These are phyloP conservation scores for Egretta garzetta DNA, from an alignment of 2,113 vertebrate genomes.

Conservation along the genomic window DNA sequence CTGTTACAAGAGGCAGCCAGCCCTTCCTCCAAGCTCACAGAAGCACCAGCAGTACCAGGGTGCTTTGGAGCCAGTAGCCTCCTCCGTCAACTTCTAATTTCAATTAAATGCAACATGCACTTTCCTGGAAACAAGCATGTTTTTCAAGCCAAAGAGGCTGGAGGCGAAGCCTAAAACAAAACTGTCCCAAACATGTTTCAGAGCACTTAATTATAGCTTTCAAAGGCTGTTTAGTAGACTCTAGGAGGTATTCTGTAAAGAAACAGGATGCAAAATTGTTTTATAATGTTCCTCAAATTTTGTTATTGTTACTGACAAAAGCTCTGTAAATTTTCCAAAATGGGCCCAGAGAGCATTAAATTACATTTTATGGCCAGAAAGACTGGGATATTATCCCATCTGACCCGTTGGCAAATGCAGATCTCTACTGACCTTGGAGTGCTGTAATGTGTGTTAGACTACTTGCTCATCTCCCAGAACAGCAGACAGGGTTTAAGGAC, in stretches of 20 bases:
- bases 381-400: background rate
- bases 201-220: background rate
- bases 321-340: background rate
- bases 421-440: background rate
- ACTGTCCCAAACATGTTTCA: background rate
- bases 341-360: background rate
- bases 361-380: background rate
- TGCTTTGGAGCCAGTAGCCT: background rate
- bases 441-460: background rate
- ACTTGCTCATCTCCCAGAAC: background rate
- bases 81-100: background rate
- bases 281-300: background rate
- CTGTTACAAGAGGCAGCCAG: background rate
- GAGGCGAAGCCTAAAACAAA: background rate
- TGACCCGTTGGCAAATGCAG: background rate
- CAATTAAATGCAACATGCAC: background rate
- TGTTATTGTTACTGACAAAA: background rate
- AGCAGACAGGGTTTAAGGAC: background rate
- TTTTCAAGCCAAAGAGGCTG: constrained; percentile 4
- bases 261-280: background rate
- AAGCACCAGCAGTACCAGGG: background rate
- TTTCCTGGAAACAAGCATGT: background rate
- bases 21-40: background rate
- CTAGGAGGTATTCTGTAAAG: background rate
- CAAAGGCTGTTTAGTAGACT: background rate